Base-by-base conservation (phyloP, 2,888 invertebrate species). In the Deilephila elpenor region DNA sequence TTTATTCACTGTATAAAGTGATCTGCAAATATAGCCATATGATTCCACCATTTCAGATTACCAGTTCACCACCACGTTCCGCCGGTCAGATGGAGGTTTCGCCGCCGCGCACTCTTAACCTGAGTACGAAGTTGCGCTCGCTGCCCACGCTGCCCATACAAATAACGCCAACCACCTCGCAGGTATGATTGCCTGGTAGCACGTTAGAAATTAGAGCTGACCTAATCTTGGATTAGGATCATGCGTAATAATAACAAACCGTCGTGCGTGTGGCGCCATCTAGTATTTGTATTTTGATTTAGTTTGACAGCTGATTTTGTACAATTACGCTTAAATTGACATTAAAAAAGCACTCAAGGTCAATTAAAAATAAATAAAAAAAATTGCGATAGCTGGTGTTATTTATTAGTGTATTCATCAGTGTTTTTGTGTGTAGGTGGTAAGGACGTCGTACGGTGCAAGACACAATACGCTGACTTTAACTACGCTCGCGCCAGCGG, bases 141-240 rank as follows among this genome's bases (percentile, higher is more conserved):
- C 85, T 93, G 86, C 93, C 93, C 75, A 89, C 93, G 82, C 86
- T 93, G 87, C 93, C 93, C 76, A 89, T 93, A 84, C 93, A 93
- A 85, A 91, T 93, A 80, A 90, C 93, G 77, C 91, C 93, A 76
- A 91, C 93, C 82, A 89, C 93, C 82, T 91, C 93, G 78, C 93
- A 93, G 93, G 93, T 94, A 91, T 92, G 92, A 73, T 79, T 80
- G 80, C 92, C 92, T 93, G 85, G 93, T 93, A 91, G 80, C 80
- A 76, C 83, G 85, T 84, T 89, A 90, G 86, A 90, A 92, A 91
- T 90, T 89, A 91, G 89, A 91, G 88, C 87, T 88, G 87, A 87
- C 88, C 88, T 90, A 90, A 90, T 90, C 90, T 86, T 74, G 83
- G 87, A 88, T 88, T 87, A 87, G 88, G 82, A 79, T 67, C 60